Conservation (phyloP, 2,113 vertebrate species). For the Carassius carassius region DNA sequence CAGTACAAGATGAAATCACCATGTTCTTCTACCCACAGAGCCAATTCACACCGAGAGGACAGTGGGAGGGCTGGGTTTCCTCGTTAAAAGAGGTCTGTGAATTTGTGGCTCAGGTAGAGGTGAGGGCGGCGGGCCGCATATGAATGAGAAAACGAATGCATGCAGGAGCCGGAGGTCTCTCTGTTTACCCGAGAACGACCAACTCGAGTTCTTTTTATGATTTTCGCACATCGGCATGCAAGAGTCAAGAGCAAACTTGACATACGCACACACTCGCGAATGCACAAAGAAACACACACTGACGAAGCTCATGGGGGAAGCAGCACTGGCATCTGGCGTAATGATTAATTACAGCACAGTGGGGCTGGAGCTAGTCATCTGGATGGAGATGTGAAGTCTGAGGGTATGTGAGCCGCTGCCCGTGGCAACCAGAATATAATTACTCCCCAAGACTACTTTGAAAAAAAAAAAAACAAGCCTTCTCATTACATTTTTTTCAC, state of each 20-base stretch:
- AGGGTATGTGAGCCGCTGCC: conserved; percentile 42
- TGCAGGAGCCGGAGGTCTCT: conserved; percentile 21
- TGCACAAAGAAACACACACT: conserved; percentile 33
- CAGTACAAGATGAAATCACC: conserved; percentile 14
- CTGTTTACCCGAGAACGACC: conserved; percentile 25
- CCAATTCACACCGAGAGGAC: not conserved
- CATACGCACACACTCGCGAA: not conserved
- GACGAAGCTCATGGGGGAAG: conserved; percentile 14
- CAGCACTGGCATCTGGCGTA: conserved; percentile 48
- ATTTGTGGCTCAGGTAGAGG: conserved; percentile 20
- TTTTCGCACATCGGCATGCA: not conserved
- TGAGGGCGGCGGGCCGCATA: conserved; percentile 18
- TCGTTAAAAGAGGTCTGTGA: conserved; percentile 29
- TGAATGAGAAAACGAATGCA: conserved; percentile 29
- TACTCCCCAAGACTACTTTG: conserved; percentile 33
- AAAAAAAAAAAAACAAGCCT: not conserved
- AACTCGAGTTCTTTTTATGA: conserved; percentile 5
- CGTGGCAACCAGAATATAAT: conserved; percentile 48
- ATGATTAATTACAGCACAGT: conserved; percentile 57
- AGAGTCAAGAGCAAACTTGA: conserved; percentile 23
- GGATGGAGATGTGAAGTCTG: conserved; percentile 37
- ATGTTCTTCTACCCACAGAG: not conserved
- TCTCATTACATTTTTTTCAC: conserved; percentile 12
- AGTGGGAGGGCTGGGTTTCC: not conserved
- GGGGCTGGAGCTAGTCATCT: conserved; percentile 48